phyloP scores from a whole-genome alignment of 2,888 invertebrate species.

The Sphecodes monilicornis region DNA sequence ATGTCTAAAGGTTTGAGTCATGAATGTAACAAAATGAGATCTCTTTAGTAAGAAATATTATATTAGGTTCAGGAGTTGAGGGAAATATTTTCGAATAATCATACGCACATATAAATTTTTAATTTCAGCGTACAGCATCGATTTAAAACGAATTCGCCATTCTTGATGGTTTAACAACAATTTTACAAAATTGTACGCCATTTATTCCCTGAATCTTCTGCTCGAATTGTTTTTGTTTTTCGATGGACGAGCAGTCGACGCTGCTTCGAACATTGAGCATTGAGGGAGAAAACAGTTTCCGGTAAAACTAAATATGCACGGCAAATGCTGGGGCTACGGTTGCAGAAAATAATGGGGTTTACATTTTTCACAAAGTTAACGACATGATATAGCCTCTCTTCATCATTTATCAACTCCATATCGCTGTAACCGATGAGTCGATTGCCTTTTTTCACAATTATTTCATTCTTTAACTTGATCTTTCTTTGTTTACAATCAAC shows the following conservation, averaged over 20 bases:
- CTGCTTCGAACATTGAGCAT: slow-evolving; percentile 5
- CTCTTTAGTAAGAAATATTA: background rate
- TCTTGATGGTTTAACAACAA: background rate
- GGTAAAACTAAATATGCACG: slow-evolving; percentile 31
- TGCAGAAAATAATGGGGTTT: slow-evolving; percentile 41
- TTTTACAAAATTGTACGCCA: background rate
- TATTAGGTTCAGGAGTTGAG: background rate
- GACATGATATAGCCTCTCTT: slow-evolving; percentile 14
- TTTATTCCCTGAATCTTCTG: background rate
- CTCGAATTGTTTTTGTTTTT: background rate
- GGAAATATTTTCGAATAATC: background rate
- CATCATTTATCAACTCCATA: slow-evolving; percentile 53
- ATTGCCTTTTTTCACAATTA: background rate
- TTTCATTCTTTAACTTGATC: background rate
- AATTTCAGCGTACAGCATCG: background rate
- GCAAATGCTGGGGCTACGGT: slow-evolving; percentile 18
- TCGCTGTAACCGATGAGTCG: slow-evolving; percentile 14
- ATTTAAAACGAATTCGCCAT: background rate
- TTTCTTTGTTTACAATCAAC: background rate
- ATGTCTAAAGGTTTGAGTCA: too few relatives aligned
- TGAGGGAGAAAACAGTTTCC: slow-evolving; percentile 34
- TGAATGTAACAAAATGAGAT: background rate
- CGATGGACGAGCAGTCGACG: background rate
- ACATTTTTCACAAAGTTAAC: slow-evolving; percentile 44
- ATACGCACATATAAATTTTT: background rate